phyloP scores from a whole-genome alignment of 2,797 vertebrate species.

The Agapornis canus region DNA sequence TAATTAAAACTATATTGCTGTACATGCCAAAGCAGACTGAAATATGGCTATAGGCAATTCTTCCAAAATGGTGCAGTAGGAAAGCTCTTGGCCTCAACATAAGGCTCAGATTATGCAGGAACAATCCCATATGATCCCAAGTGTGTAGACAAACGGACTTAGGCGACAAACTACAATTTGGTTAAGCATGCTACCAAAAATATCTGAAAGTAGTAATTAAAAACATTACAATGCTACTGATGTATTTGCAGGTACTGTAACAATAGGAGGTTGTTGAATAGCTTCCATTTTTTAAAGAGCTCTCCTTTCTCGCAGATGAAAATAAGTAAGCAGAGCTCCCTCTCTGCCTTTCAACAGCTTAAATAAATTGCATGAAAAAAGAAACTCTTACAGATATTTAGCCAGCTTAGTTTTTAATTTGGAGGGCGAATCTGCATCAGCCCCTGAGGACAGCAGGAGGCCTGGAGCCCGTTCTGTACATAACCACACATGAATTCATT shows the following conservation, averaged over 20 bases:
- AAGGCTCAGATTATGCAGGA: neutral
- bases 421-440: neutral
- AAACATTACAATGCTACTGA: neutral
- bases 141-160: neutral
- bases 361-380: neutral
- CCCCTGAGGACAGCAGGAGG: neutral
- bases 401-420: neutral
- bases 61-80: neutral
- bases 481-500: neutral
- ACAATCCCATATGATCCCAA: neutral
- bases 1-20: constrained; percentile 10
- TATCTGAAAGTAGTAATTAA: neutral
- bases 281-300: neutral
- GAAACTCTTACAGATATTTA: neutral
- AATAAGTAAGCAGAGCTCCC: neutral
- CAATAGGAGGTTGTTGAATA: neutral
- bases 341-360: neutral
- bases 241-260: neutral
- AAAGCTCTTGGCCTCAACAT: neutral
- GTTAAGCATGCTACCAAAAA: neutral
- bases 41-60: neutral
- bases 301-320: neutral
- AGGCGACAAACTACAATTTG: neutral
- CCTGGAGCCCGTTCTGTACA: neutral
- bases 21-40: neutral